These are phyloP conservation scores for Leptogaster cylindrica DNA, from an alignment of 2,888 invertebrate species.

Conservation along the genomic window DNA sequence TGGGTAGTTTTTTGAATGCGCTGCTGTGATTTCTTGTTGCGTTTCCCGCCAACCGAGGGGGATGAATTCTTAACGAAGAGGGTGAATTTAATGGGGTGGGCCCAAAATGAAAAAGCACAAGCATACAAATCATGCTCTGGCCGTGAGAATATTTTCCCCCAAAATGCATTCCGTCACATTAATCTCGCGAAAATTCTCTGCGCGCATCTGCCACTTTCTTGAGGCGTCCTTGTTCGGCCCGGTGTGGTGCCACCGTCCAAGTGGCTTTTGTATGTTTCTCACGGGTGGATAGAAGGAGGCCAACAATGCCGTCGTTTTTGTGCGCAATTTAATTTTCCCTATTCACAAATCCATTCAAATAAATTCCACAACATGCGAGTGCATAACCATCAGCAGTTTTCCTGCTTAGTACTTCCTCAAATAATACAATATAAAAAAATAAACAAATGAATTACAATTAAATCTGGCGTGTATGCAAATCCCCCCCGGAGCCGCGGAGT, in stretches of 20 bases:
- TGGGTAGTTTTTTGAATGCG: background rate
- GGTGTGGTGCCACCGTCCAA: slow-evolving; percentile 15
- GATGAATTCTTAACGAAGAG: slow-evolving; percentile 30
- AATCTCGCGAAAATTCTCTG: slow-evolving; percentile 44
- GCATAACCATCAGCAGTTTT: no score
- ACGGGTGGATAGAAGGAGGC: slow-evolving; percentile 39
- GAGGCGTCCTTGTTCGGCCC: slow-evolving; percentile 8
- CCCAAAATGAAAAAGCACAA: slow-evolving; percentile 21
- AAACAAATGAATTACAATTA: no score
- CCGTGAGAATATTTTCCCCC: slow-evolving; percentile 46
- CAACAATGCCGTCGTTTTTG: no score
- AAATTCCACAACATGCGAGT: no score
- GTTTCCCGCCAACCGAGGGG: slow-evolving; percentile 36
- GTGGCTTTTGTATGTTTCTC: slow-evolving; percentile 34
- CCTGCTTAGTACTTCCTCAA: no score
- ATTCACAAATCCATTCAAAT: no score
- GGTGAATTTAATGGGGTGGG: slow-evolving; percentile 38
- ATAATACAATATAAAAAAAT: no score
- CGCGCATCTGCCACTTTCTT: slow-evolving; percentile 41
- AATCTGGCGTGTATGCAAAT: no score
- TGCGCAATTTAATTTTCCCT: no score
- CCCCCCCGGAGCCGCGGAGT: no score
- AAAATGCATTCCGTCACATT: slow-evolving; percentile 42
- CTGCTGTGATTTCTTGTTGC: slow-evolving; percentile 27
- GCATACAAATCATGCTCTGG: slow-evolving; percentile 19